phyloP scores from a whole-genome alignment of 2,888 invertebrate genomes.

The Patella ulyssiponensis region DNA sequence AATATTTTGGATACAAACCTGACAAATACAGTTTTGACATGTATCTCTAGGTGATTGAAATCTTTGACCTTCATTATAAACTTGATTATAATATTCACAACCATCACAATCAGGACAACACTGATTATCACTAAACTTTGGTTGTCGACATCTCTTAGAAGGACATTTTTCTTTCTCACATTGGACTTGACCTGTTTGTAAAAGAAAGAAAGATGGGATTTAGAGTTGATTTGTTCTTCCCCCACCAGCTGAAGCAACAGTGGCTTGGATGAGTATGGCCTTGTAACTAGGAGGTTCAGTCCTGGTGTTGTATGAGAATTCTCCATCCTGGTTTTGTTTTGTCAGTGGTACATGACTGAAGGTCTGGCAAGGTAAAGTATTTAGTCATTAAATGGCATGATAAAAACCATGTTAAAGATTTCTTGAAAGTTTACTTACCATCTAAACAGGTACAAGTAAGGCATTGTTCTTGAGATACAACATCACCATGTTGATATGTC shows the following conservation, averaged over 20 bases:
- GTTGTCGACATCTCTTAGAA: conserved; percentile 46
- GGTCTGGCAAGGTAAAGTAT: neutral
- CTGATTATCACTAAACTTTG: conserved; percentile 47
- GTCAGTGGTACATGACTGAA: too few relatives aligned
- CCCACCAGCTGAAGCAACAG: too few relatives aligned
- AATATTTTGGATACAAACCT: conserved; percentile 38
- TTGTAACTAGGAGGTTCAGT: too few relatives aligned
- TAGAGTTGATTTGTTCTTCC: too few relatives aligned
- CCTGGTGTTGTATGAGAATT: too few relatives aligned
- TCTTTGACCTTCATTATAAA: conserved; percentile 52
- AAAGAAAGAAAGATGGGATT: neutral
- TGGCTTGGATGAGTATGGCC: too few relatives aligned
- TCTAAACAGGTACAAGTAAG: conserved; percentile 55
- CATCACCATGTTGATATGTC: conserved; percentile 52
- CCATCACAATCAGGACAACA: conserved; percentile 64
- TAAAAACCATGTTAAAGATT: neutral
- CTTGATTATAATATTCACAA: conserved; percentile 55
- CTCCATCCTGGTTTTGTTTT: too few relatives aligned
- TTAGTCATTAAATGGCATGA: neutral
- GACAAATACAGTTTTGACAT: conserved; percentile 58
- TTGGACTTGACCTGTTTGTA: conserved; percentile 46
- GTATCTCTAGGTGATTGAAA: conserved; percentile 52
- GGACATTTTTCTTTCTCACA: conserved; percentile 50
- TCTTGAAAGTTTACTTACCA: conserved; percentile 40
- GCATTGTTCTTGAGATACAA: conserved; percentile 52